These are phyloP conservation scores for Neuroterus valhalla DNA, from an alignment of 1,140 invertebrate species.

Conservation along the genomic window DNA sequence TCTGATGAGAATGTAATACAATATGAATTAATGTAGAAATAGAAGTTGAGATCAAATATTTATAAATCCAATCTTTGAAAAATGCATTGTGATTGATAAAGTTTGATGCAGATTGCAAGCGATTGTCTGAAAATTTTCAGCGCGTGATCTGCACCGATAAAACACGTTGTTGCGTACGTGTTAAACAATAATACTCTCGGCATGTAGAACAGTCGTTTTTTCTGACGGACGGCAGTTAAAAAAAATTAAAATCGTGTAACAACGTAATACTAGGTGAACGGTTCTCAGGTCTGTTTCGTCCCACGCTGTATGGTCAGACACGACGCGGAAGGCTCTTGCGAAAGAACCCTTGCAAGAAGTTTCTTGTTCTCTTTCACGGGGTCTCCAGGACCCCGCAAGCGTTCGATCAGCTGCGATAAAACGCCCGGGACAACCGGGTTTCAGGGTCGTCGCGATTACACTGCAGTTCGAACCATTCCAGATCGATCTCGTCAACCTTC, in stretches of 20 bases:
- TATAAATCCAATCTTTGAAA: no score
- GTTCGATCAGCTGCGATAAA: not conserved
- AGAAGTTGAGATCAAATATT: no score
- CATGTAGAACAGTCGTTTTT: not conserved
- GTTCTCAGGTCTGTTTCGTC: slow-evolving; percentile 12
- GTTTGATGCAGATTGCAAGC: no score
- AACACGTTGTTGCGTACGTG: not conserved
- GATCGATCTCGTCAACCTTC: no score
- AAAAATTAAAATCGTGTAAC: slow-evolving; percentile 4
- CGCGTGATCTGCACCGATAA: not conserved
- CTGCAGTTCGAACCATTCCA: no score
- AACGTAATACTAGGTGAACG: slow-evolving; percentile 8
- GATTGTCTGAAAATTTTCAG: not conserved
- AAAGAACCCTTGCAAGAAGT: slow-evolving; percentile 5
- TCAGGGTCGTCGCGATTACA: not conserved
- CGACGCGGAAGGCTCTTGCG: slow-evolving; percentile 4
- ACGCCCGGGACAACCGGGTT: not conserved
- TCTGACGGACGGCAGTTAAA: not conserved
- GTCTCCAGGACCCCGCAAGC: not conserved
- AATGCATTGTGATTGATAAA: no score
- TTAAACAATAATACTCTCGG: slow-evolving; percentile 4
- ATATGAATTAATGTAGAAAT: no score
- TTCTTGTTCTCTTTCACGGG: slow-evolving; percentile 1
- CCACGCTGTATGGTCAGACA: slow-evolving; percentile 8
- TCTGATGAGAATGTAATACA: no score